Evolutionary conservation across 2,113 vertebrate species (phyloP).

Genomic region (Nanger granti): DNA sequence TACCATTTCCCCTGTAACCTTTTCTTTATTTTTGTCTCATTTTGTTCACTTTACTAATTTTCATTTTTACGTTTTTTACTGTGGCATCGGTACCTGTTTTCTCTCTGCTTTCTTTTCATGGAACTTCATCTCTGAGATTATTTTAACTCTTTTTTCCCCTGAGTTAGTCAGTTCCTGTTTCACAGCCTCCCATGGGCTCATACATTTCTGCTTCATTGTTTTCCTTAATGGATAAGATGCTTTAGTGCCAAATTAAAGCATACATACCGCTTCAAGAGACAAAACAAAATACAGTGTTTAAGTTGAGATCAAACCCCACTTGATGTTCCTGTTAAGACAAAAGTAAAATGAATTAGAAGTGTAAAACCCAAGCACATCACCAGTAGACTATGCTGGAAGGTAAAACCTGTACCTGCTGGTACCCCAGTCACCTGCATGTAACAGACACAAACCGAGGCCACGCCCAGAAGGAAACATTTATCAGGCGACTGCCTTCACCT

Average conservation of each 20-base stretch:
- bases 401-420: not conserved
- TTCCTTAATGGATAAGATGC: not conserved
- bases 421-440: not conserved
- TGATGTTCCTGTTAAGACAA: not conserved
- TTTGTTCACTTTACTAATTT: not conserved
- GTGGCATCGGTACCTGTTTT: not conserved
- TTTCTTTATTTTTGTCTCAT: not conserved
- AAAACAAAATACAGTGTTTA: not conserved
- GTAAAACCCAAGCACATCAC: not conserved
- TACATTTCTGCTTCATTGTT: not conserved
- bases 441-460: not conserved
- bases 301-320: not conserved
- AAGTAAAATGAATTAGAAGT: not conserved
- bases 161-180: not conserved
- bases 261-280: not conserved
- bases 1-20: not conserved
- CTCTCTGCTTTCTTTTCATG: not conserved
- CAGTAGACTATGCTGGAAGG: not conserved
- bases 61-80: not conserved
- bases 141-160: not conserved
- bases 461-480: not conserved
- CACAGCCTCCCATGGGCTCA: not conserved
- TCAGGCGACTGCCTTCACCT: not conserved
- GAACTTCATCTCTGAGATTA: not conserved
- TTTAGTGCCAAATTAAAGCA: not conserved